phyloP scores from a whole-genome alignment of 2,888 invertebrate species.

The Glaucopsyche alexis region DNA sequence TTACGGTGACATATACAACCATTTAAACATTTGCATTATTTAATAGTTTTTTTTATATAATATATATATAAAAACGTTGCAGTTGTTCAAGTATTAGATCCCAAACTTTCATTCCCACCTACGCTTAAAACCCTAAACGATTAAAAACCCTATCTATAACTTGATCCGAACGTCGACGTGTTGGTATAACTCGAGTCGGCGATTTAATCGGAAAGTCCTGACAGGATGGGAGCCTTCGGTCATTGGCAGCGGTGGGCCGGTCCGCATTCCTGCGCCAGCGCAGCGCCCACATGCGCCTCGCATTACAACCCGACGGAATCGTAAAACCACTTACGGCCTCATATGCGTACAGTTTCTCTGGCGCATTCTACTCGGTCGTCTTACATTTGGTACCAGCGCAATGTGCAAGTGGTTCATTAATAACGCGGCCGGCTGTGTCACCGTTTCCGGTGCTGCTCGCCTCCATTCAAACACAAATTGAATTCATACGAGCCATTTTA shows the following conservation, averaged over 20 bases:
- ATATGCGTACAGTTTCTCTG: constrained; percentile 42
- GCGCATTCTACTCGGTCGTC: constrained; percentile 45
- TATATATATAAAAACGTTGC: not conserved
- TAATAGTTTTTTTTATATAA: too few species aligned
- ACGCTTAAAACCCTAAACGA: not conserved
- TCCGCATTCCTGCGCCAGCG: constrained; percentile 76
- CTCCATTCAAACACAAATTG: constrained; percentile 67
- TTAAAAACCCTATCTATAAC: constrained; percentile 8
- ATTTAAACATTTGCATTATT: too few species aligned
- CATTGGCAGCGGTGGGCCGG: constrained; percentile 76
- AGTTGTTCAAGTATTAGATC: not conserved
- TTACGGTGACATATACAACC: too few species aligned
- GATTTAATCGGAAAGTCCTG: constrained; percentile 58
- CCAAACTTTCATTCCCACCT: not conserved
- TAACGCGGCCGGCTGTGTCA: constrained; percentile 66
- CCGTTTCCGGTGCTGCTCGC: constrained; percentile 65
- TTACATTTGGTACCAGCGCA: constrained; percentile 48
- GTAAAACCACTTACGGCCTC: constrained; percentile 43
- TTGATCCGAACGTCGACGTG: not conserved
- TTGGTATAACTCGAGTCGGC: constrained; percentile 7
- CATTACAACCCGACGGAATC: constrained; percentile 38
- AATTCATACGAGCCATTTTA: constrained; percentile 54
- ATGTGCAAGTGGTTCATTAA: constrained; percentile 65
- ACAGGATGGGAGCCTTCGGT: constrained; percentile 69
- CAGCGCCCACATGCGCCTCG: constrained; percentile 64